A percentile compares a stretch with the other conserved stretches of the same genome.
phyloP scores from a whole-genome alignment of 1,140 invertebrate species.

The Penaeus indicus region DNA sequence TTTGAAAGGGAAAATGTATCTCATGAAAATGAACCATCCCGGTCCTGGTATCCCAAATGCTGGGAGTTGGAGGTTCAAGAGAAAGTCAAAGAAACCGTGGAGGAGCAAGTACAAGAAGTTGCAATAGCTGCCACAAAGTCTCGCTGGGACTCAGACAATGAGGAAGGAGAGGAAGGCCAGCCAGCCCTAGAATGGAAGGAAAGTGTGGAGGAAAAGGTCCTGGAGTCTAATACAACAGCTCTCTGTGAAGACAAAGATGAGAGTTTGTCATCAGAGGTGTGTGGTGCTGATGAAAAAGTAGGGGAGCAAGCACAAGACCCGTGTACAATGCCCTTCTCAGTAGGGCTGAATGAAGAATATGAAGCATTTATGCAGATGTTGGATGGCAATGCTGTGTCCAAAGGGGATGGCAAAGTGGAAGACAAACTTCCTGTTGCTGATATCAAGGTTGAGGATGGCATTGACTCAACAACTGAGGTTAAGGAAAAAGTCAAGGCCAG shows the following conservation, averaged over 20 bases:
- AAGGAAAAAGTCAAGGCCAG: background rate
- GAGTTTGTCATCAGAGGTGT: background rate
- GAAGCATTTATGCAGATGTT: constrained; percentile 55
- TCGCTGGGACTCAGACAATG: constrained; percentile 58
- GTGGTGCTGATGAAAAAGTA: background rate
- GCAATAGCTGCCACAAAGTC: constrained; percentile 38
- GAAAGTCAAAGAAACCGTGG: background rate
- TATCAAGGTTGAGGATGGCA: background rate
- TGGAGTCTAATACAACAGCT: background rate
- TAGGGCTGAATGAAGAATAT: constrained; percentile 44
- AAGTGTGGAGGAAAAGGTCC: background rate
- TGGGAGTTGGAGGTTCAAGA: constrained; percentile 20
- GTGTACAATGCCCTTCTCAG: constrained; percentile 3
- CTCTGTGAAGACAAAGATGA: background rate
- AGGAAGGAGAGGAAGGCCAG: constrained; percentile 15
- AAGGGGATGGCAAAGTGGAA: background rate
- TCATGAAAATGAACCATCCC: background rate
- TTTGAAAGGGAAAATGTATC: background rate
- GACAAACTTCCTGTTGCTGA: background rate
- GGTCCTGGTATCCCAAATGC: constrained; percentile 33
- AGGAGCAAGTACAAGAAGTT: constrained; percentile 1
- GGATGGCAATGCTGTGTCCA: constrained; percentile 13
- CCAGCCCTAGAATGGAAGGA: background rate
- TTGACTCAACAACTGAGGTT: background rate
- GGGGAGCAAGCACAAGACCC: background rate